Evolutionary conservation across 2,113 vertebrate species (phyloP), one percentile per base, ranked within the genome.

Genomic region (Channa maculata): DNA sequence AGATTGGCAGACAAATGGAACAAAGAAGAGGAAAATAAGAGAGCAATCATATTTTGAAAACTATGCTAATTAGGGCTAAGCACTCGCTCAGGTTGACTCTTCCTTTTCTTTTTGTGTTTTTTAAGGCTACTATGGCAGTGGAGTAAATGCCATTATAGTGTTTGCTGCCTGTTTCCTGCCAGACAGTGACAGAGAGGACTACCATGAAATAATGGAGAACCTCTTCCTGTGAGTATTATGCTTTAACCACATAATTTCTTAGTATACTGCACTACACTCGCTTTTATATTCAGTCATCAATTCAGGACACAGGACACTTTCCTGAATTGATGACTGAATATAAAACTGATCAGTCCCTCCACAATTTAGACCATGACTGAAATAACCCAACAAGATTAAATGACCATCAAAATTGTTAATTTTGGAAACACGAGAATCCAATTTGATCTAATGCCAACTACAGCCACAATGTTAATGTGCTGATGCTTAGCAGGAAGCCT

Each of bases 121-220:
- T 9, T 12, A 48, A 99, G 98, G 98, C 72, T 99, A 99, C 95
- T 99, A 99, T 88, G 93, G 95, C 75, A 96, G 96, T 68, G 93
- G 89, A 15, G 92, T 95, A 79, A 98, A 98, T 90, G 97, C 98
- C 84, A 99, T 99, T 93, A 99, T 99, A 91, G 97, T 99, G 84
- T 99, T 99, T 88, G 96, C 97, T 0, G 98, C 98, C 38, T 99
- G 98, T 89, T 99, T 98, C 94, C 95, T 99, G 89, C 98, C 98
- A 71, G 98, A 99, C 91, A 99, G 98, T 83, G 94, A 95, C 92
- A 93, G 93, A 84, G 94, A 94, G n/a, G 97, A 99, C 91, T 99
- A 99, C 92, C 95, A 96, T 75, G 97, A 99, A 90, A 95, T 99
- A 84, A 99, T 99, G 98, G 97, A 99, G 93, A 98, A 99, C 87